Base-by-base conservation (phyloP, 2,797 vertebrate species). In the Protosalanx chinensis region DNA sequence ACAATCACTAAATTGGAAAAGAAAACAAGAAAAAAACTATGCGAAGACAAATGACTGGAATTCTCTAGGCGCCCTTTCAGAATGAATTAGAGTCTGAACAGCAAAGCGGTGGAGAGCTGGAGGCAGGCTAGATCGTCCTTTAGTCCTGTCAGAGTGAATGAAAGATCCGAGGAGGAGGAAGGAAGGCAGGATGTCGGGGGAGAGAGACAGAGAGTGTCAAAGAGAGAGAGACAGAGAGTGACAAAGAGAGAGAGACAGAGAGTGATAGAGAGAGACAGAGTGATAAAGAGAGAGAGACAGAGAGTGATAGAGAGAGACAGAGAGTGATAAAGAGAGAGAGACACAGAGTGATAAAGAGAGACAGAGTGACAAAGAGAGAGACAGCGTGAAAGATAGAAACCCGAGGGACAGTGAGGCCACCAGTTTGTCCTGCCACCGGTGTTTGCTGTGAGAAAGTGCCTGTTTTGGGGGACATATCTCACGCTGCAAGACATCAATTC, bases 61-160 rank as follows among this genome's bases (percentile, higher is more conserved):
- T 46, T 46, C 10, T 73, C 59, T 46, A 68, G 79, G 74, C 81
- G 79, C 73, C 82, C 79, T 82, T 87, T 91, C 83, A 84, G 66
- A 72, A 85, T 85, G 73, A 88, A 87, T 87, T 81, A 87, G 77
- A 64, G 65, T 78, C 77, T 75, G 76, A 67, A 73, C 27, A 69
- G 84, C 78, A 75, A 77, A 76, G 82, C 65, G 76, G 13, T 3
- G 82, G 79, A 87, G 70, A 75, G 87, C 88, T 87, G 35, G 70
- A 82, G 87, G 84, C 82, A 76, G 77, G 71, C 68, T 76, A 73
- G 79, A 82, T 56, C 70, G 76, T 85, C n/a, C 81, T 75, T 75
- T 78, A 67, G 74, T 71, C 60, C 79, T 87, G 88, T 90, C 89
- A 85, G 81, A 82, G 56, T 77, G 76, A 75, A 90, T 87, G 76